These are phyloP conservation scores for Aphis craccivora DNA, from an alignment of 1,140 invertebrate species.

Conservation along the genomic window DNA sequence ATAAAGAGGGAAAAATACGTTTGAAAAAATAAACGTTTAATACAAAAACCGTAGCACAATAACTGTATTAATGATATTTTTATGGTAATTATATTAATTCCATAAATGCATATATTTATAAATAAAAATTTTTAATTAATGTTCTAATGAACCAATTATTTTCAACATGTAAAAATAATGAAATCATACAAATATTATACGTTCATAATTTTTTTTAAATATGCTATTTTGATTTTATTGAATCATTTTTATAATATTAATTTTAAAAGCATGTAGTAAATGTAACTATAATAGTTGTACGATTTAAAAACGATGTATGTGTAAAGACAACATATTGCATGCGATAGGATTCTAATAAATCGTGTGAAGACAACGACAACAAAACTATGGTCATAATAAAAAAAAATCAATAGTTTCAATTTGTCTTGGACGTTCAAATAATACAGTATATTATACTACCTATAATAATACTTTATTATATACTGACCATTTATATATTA, in stretches of 20 bases:
- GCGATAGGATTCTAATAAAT: constrained; percentile 25
- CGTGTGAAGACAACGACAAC: not conserved
- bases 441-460: not conserved
- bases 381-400: constrained; percentile 28
- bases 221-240: not conserved
- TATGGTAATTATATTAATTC: not conserved
- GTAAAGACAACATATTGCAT: not conserved
- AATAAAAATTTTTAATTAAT: not conserved
- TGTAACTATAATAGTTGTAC: not conserved
- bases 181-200: not conserved
- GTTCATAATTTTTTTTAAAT: not conserved
- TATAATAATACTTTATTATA: not conserved
- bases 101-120: not conserved
- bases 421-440: constrained; percentile 38
- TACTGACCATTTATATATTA: not conserved
- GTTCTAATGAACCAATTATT: not conserved
- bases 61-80: not conserved
- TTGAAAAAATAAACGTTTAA: not conserved
- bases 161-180: not conserved
- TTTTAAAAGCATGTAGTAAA: not conserved
- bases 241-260: not conserved
- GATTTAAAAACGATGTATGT: not conserved
- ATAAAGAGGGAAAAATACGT: not conserved
- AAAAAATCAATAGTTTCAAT: constrained; percentile 56
- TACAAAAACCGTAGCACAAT: not conserved